Percentiles rank a stretch among this genome's conserved stretches.
phyloP scores from a whole-genome alignment of 1,140 invertebrate genomes.

The Cryptotermes secundus region DNA sequence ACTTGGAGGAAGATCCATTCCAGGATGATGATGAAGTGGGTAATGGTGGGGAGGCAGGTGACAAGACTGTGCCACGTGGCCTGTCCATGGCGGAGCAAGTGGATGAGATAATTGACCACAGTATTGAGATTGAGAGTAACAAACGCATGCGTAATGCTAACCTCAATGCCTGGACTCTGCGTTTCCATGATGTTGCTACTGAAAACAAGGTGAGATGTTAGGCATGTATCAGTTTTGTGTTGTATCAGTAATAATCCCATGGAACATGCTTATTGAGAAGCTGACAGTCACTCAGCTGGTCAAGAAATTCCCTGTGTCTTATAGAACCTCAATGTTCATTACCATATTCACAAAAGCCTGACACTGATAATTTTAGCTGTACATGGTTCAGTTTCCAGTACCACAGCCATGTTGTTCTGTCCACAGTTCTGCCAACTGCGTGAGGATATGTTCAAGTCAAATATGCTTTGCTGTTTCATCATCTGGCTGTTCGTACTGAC shows the following conservation, averaged over 20 bases:
- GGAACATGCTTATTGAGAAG: no score
- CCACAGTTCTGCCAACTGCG: conserved; percentile 78
- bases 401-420: not conserved
- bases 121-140: conserved; percentile 91
- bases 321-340: not conserved
- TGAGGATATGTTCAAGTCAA: conserved; percentile 93
- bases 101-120: conserved; percentile 83
- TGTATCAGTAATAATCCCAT: conserved; percentile 9
- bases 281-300: no score
- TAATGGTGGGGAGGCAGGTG: conserved; percentile 42
- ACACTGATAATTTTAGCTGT: no score
- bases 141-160: conserved; percentile 86
- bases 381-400: no score
- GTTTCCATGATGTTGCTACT: conserved; percentile 73
- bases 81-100: conserved; percentile 62
- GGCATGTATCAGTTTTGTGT: not conserved
- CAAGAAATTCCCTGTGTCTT: no score
- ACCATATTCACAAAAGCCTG: no score
- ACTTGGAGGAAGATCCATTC: conserved; percentile 43
- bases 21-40: conserved; percentile 45
- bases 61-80: conserved; percentile 37
- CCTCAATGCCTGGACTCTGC: conserved; percentile 81
- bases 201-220: conserved; percentile 70
- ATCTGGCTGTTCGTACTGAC: conserved; percentile 87
- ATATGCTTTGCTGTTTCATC: conserved; percentile 87